These are phyloP conservation scores for Trissonchulus latispiculum DNA, from an alignment of 2,888 invertebrate species.

Conservation along the genomic window DNA sequence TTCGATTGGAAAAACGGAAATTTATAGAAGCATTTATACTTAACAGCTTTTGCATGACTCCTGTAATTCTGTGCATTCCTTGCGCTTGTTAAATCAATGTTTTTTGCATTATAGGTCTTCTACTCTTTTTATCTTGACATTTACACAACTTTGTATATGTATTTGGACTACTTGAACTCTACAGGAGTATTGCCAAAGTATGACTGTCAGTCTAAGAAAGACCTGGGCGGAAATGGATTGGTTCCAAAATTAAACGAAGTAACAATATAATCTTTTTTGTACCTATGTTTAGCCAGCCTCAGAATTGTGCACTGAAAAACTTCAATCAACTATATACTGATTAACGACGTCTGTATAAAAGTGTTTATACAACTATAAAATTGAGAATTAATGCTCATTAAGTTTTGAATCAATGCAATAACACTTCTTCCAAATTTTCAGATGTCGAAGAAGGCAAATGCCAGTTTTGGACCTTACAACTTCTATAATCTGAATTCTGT, in stretches of 20 bases:
- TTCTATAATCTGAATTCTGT: neutral
- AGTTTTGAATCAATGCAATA: neutral
- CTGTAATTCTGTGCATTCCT: too few species aligned
- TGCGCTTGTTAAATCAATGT: too few species aligned
- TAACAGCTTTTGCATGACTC: too few species aligned
- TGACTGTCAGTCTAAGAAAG: neutral
- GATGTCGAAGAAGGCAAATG: neutral
- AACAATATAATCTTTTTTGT: too few species aligned
- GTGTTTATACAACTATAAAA: too few species aligned
- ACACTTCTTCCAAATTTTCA: neutral
- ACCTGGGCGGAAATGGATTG: neutral
- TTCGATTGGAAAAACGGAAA: too few species aligned
- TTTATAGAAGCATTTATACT: too few species aligned
- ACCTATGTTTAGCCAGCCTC: neutral
- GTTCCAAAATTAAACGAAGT: too few species aligned
- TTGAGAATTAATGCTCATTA: too few species aligned
- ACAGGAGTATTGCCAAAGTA: neutral
- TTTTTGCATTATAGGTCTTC: neutral
- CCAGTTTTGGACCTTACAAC: neutral
- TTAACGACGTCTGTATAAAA: too few species aligned
- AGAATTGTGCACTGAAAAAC: neutral
- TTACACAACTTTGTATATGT: slow-evolving; percentile 23
- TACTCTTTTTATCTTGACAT: slow-evolving; percentile 31
- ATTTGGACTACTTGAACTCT: neutral
- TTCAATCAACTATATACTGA: neutral